phyloP scores from a whole-genome alignment of 2,797 vertebrate species.

The Rhinophrynus dorsalis region DNA sequence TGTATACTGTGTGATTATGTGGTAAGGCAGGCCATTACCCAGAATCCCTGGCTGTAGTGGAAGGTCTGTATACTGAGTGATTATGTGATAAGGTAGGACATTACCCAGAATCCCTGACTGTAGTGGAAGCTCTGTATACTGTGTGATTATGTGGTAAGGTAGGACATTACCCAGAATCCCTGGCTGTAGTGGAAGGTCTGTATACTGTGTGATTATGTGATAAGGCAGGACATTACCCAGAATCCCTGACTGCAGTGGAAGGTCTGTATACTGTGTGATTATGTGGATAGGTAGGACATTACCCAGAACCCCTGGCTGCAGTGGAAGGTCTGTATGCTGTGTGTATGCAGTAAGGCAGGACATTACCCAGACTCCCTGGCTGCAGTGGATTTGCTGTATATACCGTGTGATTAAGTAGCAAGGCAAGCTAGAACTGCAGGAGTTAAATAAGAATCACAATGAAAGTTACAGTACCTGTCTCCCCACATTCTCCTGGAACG shows the following conservation, averaged over 20 bases:
- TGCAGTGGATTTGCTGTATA: no score
- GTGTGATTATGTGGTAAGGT: background rate
- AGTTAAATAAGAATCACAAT: background rate
- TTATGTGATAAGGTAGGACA: background rate
- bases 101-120: background rate
- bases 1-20: background rate
- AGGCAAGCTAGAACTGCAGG: no score
- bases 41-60: no score
- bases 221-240: no score
- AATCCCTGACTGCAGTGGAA: background rate
- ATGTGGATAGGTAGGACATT: background rate
- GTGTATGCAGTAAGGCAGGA: no score
- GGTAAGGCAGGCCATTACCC: no score
- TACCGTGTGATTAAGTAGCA: no score
- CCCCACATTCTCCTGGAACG: conserved; percentile 99
- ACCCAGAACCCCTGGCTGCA: background rate
- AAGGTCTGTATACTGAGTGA: background rate
- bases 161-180: background rate
- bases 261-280: no score
- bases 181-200: no score
- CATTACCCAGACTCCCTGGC: no score
- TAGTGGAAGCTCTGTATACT: background rate
- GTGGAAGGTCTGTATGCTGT: background rate
- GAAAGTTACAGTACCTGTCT: conserved; percentile 86
- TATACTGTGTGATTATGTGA: background rate